Base-by-base conservation (phyloP, 2,797 vertebrate genomes). In the Typhlichthys subterraneus region DNA sequence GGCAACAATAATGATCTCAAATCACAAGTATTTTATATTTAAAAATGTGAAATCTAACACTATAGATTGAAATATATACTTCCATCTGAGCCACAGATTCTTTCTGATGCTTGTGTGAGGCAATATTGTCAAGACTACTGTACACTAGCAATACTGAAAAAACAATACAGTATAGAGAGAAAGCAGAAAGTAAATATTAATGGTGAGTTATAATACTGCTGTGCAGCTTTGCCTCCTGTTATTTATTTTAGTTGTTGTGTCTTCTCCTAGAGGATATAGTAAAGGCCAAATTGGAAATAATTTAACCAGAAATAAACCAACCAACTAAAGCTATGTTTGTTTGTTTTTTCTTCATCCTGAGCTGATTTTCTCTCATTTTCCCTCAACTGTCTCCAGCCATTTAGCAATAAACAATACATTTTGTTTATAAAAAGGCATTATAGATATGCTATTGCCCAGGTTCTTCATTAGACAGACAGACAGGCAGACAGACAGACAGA, bases 1-100 rank as follows among this genome's bases (percentile, higher is more conserved):
- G 71, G 78, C 63, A 87, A 85, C 85, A 79, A 81, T 88, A 85
- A 89, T 88, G 86, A 86, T 83, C 69, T 81, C 54, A 79, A 82
- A 81, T 84, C 76, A 70, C 76, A 70, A 69, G 64, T 72, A 58
- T 47, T 75, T 63, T 77, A 74, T 61, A 70, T 69, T 72, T 69
- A 57, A 80, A 79, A 76, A 53, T 83, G 76, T 23, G 77, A 57
- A 72, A 53, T 73, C 65, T 63, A 51, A 17, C 48, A 52, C 54
- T 69, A 68, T 63, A 3, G 1, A 31, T 63, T 63, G 60, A 73
- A 59, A 12, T 10, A 54, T 81, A 77, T 81, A 73, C 87, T 72
- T 59, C 59, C 6, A 69, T 70, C 74, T 80, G 17, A 70, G 0
- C 66, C 7, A 4, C 7, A 42, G 38, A 42, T 9, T 6, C 6